Evolutionary conservation across 2,113 vertebrate species (phyloP).

Genomic region (Sus scrofa): DNA sequence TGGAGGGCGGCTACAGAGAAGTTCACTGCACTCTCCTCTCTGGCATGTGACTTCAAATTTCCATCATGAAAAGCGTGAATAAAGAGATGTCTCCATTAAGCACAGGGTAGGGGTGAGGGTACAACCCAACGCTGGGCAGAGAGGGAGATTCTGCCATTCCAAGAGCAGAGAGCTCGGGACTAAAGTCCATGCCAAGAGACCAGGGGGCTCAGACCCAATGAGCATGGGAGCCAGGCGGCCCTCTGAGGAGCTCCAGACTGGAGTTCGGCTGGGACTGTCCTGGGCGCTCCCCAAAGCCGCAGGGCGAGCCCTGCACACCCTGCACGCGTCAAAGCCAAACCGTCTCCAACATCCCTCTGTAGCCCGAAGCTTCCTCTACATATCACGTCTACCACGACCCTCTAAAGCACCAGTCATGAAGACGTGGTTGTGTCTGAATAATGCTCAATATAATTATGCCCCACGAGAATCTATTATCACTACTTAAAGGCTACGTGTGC

Average conservation of each 20-base stretch:
- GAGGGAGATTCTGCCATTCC: background rate
- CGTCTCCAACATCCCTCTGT: background rate
- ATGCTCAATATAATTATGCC: background rate
- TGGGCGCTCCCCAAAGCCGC: background rate
- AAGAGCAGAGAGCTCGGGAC: background rate
- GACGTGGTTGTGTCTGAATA: background rate
- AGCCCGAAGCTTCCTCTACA: background rate
- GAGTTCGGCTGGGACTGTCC: background rate
- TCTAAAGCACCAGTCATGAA: background rate
- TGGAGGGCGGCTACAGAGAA: background rate
- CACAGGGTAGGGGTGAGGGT: no score
- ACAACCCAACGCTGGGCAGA: background rate
- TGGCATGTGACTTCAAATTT: background rate
- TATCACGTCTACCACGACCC: background rate
- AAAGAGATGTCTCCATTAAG: background rate
- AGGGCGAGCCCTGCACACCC: no score
- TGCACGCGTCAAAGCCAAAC: background rate
- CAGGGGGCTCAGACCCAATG: background rate
- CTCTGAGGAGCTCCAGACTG: background rate
- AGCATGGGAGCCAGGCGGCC: background rate
- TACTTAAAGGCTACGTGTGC: background rate
- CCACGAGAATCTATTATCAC: background rate
- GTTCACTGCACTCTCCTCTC: background rate
- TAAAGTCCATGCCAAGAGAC: background rate
- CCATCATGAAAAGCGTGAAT: background rate